Conservation (phyloP, 2,888 invertebrate genomes). For the Cheilosia vulpina region DNA sequence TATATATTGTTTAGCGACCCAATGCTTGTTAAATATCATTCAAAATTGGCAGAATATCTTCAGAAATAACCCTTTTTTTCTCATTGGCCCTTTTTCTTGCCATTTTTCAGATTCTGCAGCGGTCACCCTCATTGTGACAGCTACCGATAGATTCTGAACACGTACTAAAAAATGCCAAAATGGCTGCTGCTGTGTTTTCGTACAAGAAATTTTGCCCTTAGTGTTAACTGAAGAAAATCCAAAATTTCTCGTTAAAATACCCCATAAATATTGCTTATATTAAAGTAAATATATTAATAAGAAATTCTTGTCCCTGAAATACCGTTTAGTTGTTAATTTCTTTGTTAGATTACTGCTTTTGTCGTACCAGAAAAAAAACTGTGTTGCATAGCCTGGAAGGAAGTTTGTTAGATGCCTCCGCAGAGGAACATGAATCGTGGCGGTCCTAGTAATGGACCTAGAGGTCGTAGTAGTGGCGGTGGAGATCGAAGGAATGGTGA, state of each 20-base stretch:
- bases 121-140: not conserved
- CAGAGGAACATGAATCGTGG: constrained; percentile 73
- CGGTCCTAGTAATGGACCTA: constrained; percentile 46
- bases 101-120: too few relatives aligned
- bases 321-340: not conserved
- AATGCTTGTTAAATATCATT: too few relatives aligned
- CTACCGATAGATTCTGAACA: constrained; percentile 66
- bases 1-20: too few relatives aligned
- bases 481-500: constrained; percentile 53
- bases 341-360: constrained; percentile 25
- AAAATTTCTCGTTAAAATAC: constrained; percentile 33
- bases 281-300: constrained; percentile 26
- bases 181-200: constrained; percentile 69
- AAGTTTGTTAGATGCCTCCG: constrained; percentile 61
- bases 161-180: constrained; percentile 76
- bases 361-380: constrained; percentile 14
- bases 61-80: too few relatives aligned
- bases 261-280: constrained; percentile 29
- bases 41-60: too few relatives aligned
- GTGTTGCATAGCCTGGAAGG: constrained; percentile 36
- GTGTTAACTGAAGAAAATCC: constrained; percentile 18
- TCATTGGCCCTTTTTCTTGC: too few relatives aligned
- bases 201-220: constrained; percentile 37
- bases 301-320: not conserved
- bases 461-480: constrained; percentile 37